A percentile compares a stretch with the other conserved stretches of the same genome.
phyloP scores from a whole-genome alignment of 1,140 invertebrate genomes.

The Lucilia sericata region DNA sequence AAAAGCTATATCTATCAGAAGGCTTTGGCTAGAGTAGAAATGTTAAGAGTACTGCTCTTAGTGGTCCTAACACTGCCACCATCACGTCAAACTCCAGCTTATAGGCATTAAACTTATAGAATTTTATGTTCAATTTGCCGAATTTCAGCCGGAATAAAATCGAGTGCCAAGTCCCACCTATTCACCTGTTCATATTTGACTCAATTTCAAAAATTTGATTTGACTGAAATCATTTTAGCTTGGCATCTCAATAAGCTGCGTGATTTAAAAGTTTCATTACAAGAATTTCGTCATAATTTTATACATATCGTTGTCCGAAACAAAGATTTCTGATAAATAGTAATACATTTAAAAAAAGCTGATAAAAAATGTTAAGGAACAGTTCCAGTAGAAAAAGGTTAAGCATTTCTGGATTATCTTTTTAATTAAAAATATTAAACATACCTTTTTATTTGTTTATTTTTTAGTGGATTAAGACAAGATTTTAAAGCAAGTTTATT shows the following conservation, averaged over 20 bases:
- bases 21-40: slow-evolving; percentile 57
- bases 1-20: slow-evolving; percentile 58
- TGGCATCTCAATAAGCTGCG: slow-evolving; percentile 59
- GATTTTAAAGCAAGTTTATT: too few species aligned
- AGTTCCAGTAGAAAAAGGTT: not conserved
- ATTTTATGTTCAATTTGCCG: slow-evolving; percentile 57
- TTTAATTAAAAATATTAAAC: not conserved
- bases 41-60: slow-evolving; percentile 59
- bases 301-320: slow-evolving; percentile 50
- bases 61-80: slow-evolving; percentile 62
- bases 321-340: slow-evolving; percentile 35
- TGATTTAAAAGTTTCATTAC: slow-evolving; percentile 57
- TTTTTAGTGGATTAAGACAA: too few species aligned
- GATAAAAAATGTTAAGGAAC: slow-evolving; percentile 39
- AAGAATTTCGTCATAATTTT: slow-evolving; percentile 54
- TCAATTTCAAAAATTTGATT: slow-evolving; percentile 55
- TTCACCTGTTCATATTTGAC: slow-evolving; percentile 52
- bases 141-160: slow-evolving; percentile 50
- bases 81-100: slow-evolving; percentile 62
- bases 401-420: not conserved
- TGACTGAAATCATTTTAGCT: slow-evolving; percentile 58
- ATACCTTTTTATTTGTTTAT: not conserved
- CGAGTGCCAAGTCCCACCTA: not conserved
- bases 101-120: slow-evolving; percentile 66
- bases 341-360: slow-evolving; percentile 39